Evolutionary conservation across 2,888 invertebrate species (phyloP), one percentile per base, ranked within the genome.

Genomic region (Alsophila aescularia): DNA sequence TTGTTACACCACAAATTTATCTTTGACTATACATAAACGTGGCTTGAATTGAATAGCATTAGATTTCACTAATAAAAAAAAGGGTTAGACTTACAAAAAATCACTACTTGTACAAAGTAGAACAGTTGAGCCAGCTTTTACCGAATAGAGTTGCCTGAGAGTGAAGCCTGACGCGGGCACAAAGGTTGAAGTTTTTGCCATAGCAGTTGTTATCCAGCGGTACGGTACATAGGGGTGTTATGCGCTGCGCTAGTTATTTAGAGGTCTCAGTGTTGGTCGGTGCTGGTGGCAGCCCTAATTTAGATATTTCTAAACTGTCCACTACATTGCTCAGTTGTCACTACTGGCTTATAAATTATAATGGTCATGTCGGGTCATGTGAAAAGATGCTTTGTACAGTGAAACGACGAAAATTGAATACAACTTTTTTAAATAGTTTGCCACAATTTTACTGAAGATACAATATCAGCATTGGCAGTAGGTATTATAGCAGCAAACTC

Each of bases 121-220:
- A 48, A 39, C 56, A 49, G 29, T 48, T 48, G 32, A n/a, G 18
- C 21, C 16, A 18, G 39, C 37, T 52, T 62, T 42, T 40, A 32
- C 39, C 36, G 48, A 35, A 36, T 16, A 35, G 54, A 45, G 44
- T n/a, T 41, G 40, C 15, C 58, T 62, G 60, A 16, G 16, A 9
- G 21, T 66, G 73, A 74, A 70, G 58, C 40, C 24, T 71, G 74
- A 70, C 63, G 69, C 49, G 50, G 56, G 58, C 68, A 73, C 73
- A 74, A 74, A 73, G 52, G 48, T 12, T 14, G 42, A 44, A 31
- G 52, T 58, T 58, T 60, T 63, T 58, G 52, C 43, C 39, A n/a
- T n/a, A 35, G 16, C 15, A 15, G 24, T 24, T 24, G 24, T 24
- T 24, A 24, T 24, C 4, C 24, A 1, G 8, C 24, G 7, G 24